Conservation (phyloP, 2,888 invertebrate genomes). For the Drosophila imparisetae region DNA sequence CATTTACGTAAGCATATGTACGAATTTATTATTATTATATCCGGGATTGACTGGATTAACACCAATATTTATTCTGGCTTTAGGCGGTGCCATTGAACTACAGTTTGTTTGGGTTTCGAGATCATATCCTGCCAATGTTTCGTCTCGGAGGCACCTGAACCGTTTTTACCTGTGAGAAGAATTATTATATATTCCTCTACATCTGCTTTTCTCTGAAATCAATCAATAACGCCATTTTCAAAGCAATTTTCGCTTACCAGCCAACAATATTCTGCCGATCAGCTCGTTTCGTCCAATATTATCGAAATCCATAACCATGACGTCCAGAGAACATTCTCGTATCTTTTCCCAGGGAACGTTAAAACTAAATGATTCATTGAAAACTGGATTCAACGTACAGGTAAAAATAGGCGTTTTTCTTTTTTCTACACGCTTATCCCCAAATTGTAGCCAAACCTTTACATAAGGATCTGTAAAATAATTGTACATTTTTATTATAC, state of each 20-base stretch:
- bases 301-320: slow-evolving; percentile 98
- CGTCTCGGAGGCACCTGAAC: slow-evolving; percentile 97
- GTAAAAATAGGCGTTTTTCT: slow-evolving; percentile 97
- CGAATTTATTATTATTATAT: not conserved
- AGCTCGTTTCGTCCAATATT: slow-evolving; percentile 97
- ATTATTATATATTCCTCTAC: not conserved
- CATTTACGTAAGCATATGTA: slow-evolving; percentile 23
- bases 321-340: slow-evolving; percentile 95
- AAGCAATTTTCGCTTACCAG: slow-evolving; percentile 86
- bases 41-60: slow-evolving; percentile 9
- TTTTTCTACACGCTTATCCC: slow-evolving; percentile 97
- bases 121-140: slow-evolving; percentile 99
- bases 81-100: slow-evolving; percentile 98
- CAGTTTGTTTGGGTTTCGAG: slow-evolving; percentile 97
- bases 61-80: slow-evolving; percentile 91
- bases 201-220: not conserved
- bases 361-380: slow-evolving; percentile 98
- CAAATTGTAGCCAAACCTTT: slow-evolving; percentile 98
- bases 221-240: not conserved
- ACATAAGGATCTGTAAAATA: slow-evolving; percentile 95
- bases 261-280: slow-evolving; percentile 95
- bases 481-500: not conserved
- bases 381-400: slow-evolving; percentile 97
- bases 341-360: slow-evolving; percentile 99
- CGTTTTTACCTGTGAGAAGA: slow-evolving; percentile 90